Base-by-base conservation (phyloP, 1,140 invertebrate species). In the Acromyrmex echinatior region DNA sequence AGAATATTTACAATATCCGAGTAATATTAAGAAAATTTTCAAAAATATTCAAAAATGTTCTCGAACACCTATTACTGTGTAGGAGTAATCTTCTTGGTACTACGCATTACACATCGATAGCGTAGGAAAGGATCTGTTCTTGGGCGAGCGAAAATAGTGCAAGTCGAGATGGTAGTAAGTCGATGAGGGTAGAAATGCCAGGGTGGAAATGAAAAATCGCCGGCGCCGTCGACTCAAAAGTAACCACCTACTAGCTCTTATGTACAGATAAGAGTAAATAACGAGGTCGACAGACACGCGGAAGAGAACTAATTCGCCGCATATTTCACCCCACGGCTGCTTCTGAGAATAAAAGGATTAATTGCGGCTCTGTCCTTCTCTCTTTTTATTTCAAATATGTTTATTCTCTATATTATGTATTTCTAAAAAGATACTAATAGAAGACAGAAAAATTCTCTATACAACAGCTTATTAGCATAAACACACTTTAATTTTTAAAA, bases 251-350 rank as follows among this genome's bases (percentile, higher is more conserved):
- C 89, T 65, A 60, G 63, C 86, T 78, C 65, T 76, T 78, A 68
- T 58, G 58, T 88, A 76, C 76, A 92, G 91, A 92, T 92, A 92
- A 92, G 91, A 90, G 87, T 89, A 92, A 92, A 92, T 92, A 92
- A 92, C 91, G 91, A 92, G 91, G 79, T 89, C 86, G 89, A 87
- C 87, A 89, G 91, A 79, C 84, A 87, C 77, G 78, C 74, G 87
- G 85, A 89, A 87, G 91, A 87, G 89, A 92, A 89, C 91, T 92
- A 92, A 92, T 92, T 92, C 91, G 87, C 74, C 70, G 87, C 87
- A 91, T 91, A 91, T 91, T 91, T 91, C 89, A 91, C 53, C 70
- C 62, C 88, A 79, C 76, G 89, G 60, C 60, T 63, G 86, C 78
- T 87, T 68, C 45, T 39, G 39, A 74, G 88, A 89, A 90, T 90